Percentiles rank a stretch among this genome's conserved stretches.
Conservation (phyloP, 1,140 invertebrate species). For the Protaetia brevitarsis region DNA sequence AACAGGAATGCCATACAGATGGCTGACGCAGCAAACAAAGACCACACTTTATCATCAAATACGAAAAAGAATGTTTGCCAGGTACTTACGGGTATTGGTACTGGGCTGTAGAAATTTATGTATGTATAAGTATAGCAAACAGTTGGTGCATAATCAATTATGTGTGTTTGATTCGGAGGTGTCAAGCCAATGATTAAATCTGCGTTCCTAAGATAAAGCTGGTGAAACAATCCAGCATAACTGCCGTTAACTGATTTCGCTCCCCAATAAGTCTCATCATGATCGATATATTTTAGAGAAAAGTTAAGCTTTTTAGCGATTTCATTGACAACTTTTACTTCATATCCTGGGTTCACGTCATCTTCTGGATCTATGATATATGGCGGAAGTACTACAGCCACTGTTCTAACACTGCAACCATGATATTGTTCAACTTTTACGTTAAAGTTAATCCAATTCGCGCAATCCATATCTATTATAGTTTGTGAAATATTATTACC, state of each 20-base stretch:
- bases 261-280: conserved; percentile 24
- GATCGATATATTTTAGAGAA: conserved; percentile 15
- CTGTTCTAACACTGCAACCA: conserved; percentile 4
- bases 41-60: neutral
- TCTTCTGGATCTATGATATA: conserved; percentile 25
- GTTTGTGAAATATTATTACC: neutral
- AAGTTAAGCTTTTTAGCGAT: conserved; percentile 19
- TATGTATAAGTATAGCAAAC: neutral
- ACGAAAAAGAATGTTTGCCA: conserved; percentile 27
- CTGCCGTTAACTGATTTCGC: conserved; percentile 16
- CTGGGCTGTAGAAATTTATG: conserved; percentile 23
- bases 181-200: conserved; percentile 26
- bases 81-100: neutral
- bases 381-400: conserved; percentile 13
- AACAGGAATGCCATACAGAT: neutral
- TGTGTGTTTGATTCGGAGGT: conserved; percentile 1
- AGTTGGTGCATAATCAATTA: conserved; percentile 18
- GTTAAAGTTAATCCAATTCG: neutral
- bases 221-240: conserved; percentile 22
- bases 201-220: conserved; percentile 4
- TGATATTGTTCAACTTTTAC: neutral
- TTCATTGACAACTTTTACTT: conserved; percentile 21
- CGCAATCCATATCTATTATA: neutral
- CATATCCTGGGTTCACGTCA: conserved; percentile 18
- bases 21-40: neutral